Evolutionary conservation across 1,140 invertebrate species (phyloP).

Genomic region (Zaprionus vittiger): DNA sequence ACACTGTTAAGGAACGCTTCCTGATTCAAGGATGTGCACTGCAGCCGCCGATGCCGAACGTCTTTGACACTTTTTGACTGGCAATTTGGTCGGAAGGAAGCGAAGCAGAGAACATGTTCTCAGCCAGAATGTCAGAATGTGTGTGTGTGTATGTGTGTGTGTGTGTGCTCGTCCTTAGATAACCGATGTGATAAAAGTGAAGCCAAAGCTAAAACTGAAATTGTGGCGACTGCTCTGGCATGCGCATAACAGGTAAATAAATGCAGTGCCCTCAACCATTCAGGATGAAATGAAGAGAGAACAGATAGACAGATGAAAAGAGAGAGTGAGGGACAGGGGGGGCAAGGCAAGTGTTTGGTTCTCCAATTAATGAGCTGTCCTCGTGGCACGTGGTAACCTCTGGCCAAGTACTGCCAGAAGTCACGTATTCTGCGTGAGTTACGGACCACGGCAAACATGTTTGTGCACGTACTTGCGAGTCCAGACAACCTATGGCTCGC

Average conservation of each 20-base stretch:
- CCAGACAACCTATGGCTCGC: conserved; percentile 32
- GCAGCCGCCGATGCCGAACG: conserved; percentile 22
- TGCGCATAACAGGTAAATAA: conserved; percentile 74
- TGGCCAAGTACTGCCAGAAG: conserved; percentile 60
- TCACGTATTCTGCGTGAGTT: conserved; percentile 69
- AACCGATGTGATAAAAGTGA: conserved; percentile 13
- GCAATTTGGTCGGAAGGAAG: conserved; percentile 71
- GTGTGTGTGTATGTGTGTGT: conserved; percentile 26
- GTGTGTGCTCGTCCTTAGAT: conserved; percentile 31
- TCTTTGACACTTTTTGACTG: conserved; percentile 45
- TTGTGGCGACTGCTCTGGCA: conserved; percentile 41
- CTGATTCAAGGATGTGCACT: conserved; percentile 52
- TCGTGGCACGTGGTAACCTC: conserved; percentile 66
- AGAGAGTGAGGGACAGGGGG: background rate
- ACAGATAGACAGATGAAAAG: too few species aligned
- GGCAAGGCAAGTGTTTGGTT: conserved; percentile 29
- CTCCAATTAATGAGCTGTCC: conserved; percentile 67
- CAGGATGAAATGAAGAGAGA: background rate
- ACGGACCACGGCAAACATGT: conserved; percentile 53
- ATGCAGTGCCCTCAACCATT: conserved; percentile 23
- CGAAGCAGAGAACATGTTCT: conserved; percentile 40
- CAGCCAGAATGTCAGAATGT: conserved; percentile 21
- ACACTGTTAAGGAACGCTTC: background rate
- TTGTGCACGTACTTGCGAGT: conserved; percentile 52
- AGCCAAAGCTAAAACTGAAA: background rate